Base-by-base conservation (phyloP, 2,888 invertebrate species). In the Dynastes hyllus region DNA sequence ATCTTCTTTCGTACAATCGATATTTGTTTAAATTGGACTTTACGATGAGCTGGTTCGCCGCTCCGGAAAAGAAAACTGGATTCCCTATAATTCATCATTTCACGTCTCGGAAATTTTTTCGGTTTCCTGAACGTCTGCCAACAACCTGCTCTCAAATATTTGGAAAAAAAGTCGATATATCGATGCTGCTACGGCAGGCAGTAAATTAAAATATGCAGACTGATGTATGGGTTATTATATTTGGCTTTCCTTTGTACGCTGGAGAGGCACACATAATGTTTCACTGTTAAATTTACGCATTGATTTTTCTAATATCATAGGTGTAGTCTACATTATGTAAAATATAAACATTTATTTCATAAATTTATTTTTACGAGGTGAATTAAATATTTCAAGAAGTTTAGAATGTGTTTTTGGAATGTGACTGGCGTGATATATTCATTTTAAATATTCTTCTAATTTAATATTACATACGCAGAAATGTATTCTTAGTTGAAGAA, bases 81-180 rank as follows among this genome's bases (percentile, higher is more conserved):
- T 22, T 2, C 16, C 22, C 9, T 22, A 22, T 58, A 58, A 58
- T 58, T 58, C 55, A 53, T 53, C 53, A 58, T 22, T 22, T 27
- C 27, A 22, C 22, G 22, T 58, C 27, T 16, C 8, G 22, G 22
- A 8, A 5, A 58, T 22, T 2, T 58, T 58, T 58, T 58, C 16
- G 55, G 55, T 16, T 58, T 58, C 55, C 22, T 58, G 55, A 58
- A 58, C 55, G 55, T 58, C 8, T 27, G 55, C 55, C 55, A 58
- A 58, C 55, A 58, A 58, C 55, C 55, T 22, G 55, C 55, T 58
- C 22, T 5, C 22, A 58, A 58, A 27, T 22, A 58, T 58, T 58
- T 55, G 22, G 22, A 13, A 8, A n/a, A 55, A 16, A 55, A 8
- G 22, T 55, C 55, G 55, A 55, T 55, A 55, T 55, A 55, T 16